Base-by-base conservation (phyloP, 2,797 vertebrate genomes). In the Muraenolepis orangiensis region DNA sequence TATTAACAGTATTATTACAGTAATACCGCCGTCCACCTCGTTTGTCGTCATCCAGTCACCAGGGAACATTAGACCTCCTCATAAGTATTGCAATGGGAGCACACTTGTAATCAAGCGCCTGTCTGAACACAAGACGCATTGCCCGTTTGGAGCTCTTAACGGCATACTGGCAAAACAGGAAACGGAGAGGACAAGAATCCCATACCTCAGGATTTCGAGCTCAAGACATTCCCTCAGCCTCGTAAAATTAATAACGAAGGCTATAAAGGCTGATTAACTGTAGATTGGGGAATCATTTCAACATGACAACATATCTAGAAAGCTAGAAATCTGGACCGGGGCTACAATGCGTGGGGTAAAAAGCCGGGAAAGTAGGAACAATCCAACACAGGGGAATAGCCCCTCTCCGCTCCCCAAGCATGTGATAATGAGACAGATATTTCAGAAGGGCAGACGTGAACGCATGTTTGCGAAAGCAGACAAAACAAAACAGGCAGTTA, bases 271-370 rank as follows among this genome's bases (percentile, higher is more conserved):
- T 90, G 91, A 91, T 93, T 91, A 89, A 84, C 80, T 29, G 72
- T 81, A 81, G 87, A 91, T 84, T 78, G 84, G 81, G 77, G 87
- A 83, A 86, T 91, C 91, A 93, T 90, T 91, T 87, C 74, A 36
- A 82, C 85, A 89, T 93, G 91, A 91, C 88, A 87, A 68, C 84
- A 90, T 86, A 73, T 81, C 78, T 78, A 82, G 73, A 83, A 74
- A 82, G 73, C 77, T 76, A 81, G n/a, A n/a, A n/a, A n/a, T 76
- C 82, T 80, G 70, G 81, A 83, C 16, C 57, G 38, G 26, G 57
- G 73, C 78, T 86, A 77, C 86, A 81, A 80, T 61, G 70, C 51
- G 81, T 68, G 70, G 72, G 71, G 51, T n/a, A 11, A 30, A 42
- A 73, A 69, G 72, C n/a, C n/a, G 73, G 70, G 40, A 72, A 76